Evolutionary conservation across 2,113 vertebrate genomes (phyloP), one percentile per base, ranked within the genome.

Genomic region (Rhea americana): DNA sequence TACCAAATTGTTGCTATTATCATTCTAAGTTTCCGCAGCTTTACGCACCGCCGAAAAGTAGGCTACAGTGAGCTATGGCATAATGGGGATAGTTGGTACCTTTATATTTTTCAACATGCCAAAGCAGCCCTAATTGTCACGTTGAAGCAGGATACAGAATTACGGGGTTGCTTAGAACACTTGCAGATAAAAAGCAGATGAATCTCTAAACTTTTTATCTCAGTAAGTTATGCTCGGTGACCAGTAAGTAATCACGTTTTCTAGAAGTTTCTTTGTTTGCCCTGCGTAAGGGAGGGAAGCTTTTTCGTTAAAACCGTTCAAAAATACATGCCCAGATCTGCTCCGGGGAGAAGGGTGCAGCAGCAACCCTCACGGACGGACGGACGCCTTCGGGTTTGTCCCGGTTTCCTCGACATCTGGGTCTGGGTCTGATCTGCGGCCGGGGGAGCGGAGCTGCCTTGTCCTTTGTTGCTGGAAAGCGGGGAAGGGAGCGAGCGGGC

Each of bases 181-280:
- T 92, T 91, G 90, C 87, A 95, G 96, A 97, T 1, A 32, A 97
- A 95, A 95, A 96, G 85, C 94, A 97, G 95, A 96, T 83, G 96
- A 97, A 96, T 96, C 92, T 94, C 95, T 96, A 96, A 96, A 97
- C 73, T 97, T 89, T 97, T 96, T 85, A 94, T 95, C 94, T 96
- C 96, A 97, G 94, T 97, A 97, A 97, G 95, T 95, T 97, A 94
- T 92, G 94, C 72, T 93, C 91, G 91, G 62, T 97, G 85, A 97
- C 97, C 94, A 97, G 97, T 97, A 97, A 98, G 96, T 97, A 98
- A 96, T 81, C 32, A 95, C 76, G 93, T 97, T 97, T 98, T 97
- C 0, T n/a, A 88, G 86, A 97, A 97, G 91, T 97, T 98, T 97
- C 84, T 37, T 91, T 94, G 61, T 94, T 83, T 13, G 32, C 73